Evolutionary conservation across 1,140 invertebrate genomes (phyloP).

Genomic region (Alviniconcha marisindica): DNA sequence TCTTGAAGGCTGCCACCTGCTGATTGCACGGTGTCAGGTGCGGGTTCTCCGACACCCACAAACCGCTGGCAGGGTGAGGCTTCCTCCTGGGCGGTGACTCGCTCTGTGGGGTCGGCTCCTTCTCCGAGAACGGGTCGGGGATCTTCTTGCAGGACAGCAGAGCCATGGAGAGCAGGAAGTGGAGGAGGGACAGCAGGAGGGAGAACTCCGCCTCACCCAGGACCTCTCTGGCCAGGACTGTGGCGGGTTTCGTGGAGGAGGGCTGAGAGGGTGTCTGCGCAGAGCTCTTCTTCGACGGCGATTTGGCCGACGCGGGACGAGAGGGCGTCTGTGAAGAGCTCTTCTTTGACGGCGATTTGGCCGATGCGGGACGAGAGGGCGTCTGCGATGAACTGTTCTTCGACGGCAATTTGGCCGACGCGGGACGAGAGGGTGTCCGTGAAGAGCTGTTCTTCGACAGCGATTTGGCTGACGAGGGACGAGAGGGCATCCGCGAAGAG

Average conservation of each 20-base stretch:
- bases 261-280: background rate
- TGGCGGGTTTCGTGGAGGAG: background rate
- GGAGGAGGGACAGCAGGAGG: background rate
- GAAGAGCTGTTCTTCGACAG: no score
- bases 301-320: background rate
- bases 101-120: background rate
- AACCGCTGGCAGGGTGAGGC: background rate
- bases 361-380: background rate
- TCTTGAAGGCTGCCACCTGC: no score
- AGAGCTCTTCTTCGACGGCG: background rate
- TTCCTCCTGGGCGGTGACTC: background rate
- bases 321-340: background rate
- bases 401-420: background rate
- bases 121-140: background rate
- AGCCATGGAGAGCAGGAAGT: background rate
- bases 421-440: no score
- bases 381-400: no score
- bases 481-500: no score
- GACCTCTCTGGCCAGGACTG: background rate
- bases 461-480: no score
- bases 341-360: no score
- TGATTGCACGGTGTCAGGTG: background rate
- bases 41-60: background rate
- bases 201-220: background rate
- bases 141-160: background rate